Conservation (phyloP, 2,888 invertebrate species). For the Empis stercorea region DNA sequence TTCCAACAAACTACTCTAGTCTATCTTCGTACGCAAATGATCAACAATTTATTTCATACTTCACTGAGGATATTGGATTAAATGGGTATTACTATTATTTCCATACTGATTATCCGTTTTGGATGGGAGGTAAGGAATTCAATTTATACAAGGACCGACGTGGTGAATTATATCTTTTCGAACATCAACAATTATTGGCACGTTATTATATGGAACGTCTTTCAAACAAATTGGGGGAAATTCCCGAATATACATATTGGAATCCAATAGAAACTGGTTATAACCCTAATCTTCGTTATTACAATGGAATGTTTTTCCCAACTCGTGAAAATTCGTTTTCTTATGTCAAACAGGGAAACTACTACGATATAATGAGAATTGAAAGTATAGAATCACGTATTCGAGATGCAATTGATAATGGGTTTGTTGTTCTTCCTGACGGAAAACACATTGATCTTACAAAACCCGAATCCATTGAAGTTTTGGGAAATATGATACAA, state of each 20-base stretch:
- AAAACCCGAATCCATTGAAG: constrained; percentile 47
- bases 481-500: constrained; percentile 52
- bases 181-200: constrained; percentile 52
- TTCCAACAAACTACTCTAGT: constrained; percentile 47
- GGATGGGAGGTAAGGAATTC: constrained; percentile 43
- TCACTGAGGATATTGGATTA: constrained; percentile 56
- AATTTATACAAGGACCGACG: constrained; percentile 42
- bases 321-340: constrained; percentile 39
- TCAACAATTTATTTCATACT: constrained; percentile 50
- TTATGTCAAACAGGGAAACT: constrained; percentile 22
- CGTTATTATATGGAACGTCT: constrained; percentile 59
- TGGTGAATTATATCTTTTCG: constrained; percentile 51
- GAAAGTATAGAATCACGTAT: constrained; percentile 36
- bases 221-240: constrained; percentile 47
- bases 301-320: constrained; percentile 48
- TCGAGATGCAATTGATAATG: constrained; percentile 38
- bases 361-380: constrained; percentile 21
- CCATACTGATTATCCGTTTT: constrained; percentile 49
- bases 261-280: constrained; percentile 40
- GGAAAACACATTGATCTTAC: constrained; percentile 45
- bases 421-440: constrained; percentile 36
- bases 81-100: constrained; percentile 54
- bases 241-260: constrained; percentile 44
- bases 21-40: constrained; percentile 39
- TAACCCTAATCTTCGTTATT: constrained; percentile 45